These are phyloP conservation scores for Nectonema munidae DNA, from an alignment of 2,888 invertebrate species.

Conservation along the genomic window DNA sequence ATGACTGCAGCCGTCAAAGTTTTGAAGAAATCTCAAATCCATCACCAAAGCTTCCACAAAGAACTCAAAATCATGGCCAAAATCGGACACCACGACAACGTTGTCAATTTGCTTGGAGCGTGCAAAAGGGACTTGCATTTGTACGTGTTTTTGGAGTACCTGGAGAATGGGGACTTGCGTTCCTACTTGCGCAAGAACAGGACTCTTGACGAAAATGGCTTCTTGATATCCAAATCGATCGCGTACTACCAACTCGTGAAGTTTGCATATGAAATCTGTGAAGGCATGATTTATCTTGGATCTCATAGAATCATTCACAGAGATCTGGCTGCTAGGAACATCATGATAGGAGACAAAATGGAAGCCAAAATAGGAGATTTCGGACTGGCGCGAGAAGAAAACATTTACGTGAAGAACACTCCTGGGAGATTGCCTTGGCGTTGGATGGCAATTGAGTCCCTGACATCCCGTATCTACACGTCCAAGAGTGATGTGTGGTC, in stretches of 20 bases:
- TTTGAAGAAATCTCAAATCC: not conserved
- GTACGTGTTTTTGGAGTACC: conserved; percentile 1
- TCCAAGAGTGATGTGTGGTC: conserved; percentile 14
- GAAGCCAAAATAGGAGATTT: conserved; percentile 6
- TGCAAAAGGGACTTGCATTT: not conserved
- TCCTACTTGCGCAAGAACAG: conserved; percentile 1
- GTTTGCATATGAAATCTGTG: not conserved
- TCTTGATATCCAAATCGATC: not conserved
- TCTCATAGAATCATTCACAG: not conserved
- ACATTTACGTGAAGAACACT: not conserved
- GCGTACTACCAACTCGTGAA: not conserved
- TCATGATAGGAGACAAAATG: not conserved
- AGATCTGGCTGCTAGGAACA: conserved; percentile 10
- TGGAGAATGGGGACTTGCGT: conserved; percentile 1
- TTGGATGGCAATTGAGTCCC: conserved; percentile 10
- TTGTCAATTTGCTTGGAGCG: conserved; percentile 8
- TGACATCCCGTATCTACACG: not conserved
- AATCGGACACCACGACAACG: conserved; percentile 2
- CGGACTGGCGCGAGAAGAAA: not conserved
- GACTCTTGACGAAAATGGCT: not conserved
- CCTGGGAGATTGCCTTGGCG: conserved; percentile 6
- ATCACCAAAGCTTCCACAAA: not conserved
- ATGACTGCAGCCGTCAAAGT: conserved; percentile 2
- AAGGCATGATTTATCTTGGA: not conserved
- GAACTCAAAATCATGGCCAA: conserved; percentile 7